These are phyloP conservation scores for Gasterosteus aculeatus DNA, from an alignment of 2,113 vertebrate genomes.

Conservation along the genomic window DNA sequence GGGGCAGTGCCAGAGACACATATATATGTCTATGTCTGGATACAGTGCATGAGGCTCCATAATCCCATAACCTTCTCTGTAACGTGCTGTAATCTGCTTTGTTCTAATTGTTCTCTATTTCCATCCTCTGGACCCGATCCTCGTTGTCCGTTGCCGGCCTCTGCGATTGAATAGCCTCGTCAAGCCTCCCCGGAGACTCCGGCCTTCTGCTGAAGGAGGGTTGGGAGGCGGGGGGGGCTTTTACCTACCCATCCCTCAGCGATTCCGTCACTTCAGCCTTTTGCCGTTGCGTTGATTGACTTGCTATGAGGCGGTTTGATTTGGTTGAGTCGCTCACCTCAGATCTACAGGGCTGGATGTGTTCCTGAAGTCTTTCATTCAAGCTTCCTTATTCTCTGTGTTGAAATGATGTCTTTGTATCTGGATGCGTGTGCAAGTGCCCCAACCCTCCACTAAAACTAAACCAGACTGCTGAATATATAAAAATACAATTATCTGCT, in stretches of 20 bases:
- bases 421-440: neutral
- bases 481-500: conserved; percentile 38
- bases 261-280: conserved; percentile 14
- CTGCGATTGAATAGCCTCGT: conserved; percentile 59
- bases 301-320: conserved; percentile 35
- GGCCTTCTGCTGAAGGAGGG: neutral
- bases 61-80: conserved; percentile 39
- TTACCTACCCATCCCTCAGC: conserved; percentile 32
- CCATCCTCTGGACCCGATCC: conserved; percentile 68
- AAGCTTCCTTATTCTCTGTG: neutral
- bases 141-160: conserved; percentile 62
- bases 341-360: neutral
- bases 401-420: neutral
- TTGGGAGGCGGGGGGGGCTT: neutral
- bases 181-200: conserved; percentile 60
- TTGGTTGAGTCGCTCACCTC: conserved; percentile 16
- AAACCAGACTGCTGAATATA: neutral
- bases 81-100: conserved; percentile 56
- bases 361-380: neutral
- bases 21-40: too few relatives aligned
- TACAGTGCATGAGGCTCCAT: neutral
- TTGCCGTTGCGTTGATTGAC: conserved; percentile 34
- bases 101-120: conserved; percentile 73
- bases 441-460: neutral
- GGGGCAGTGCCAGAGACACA: neutral